A percentile compares a stretch with the other conserved stretches of the same genome.
These are phyloP conservation scores for Nomada fucata DNA, from an alignment of 2,888 invertebrate genomes.

Conservation along the genomic window DNA sequence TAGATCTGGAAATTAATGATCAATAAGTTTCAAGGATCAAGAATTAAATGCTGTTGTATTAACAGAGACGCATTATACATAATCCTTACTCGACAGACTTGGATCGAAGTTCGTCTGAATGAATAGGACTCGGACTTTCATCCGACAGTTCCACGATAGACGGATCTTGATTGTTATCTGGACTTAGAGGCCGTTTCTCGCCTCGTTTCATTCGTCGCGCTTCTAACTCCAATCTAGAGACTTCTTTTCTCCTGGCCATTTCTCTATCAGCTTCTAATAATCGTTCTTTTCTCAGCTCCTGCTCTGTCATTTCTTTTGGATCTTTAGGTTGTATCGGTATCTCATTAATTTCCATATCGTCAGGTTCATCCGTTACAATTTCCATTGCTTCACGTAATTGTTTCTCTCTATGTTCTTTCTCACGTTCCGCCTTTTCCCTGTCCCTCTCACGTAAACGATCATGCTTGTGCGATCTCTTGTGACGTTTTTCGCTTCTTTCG, in stretches of 20 bases:
- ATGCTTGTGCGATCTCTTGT: conserved; percentile 85
- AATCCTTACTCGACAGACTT: conserved; percentile 78
- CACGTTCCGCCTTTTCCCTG: conserved; percentile 78
- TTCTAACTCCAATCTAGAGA: conserved; percentile 90
- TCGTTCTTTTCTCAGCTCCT: conserved; percentile 85
- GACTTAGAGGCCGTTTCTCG: conserved; percentile 83
- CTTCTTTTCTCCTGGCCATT: conserved; percentile 91
- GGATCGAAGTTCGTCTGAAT: conserved; percentile 77
- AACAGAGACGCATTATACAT: neutral
- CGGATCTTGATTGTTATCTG: conserved; percentile 78
- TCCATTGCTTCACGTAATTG: conserved; percentile 79
- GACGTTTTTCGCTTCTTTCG: conserved; percentile 78
- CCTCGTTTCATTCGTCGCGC: conserved; percentile 88
- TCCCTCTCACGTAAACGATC: conserved; percentile 85
- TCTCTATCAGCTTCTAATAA: conserved; percentile 85
- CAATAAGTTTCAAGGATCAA: neutral
- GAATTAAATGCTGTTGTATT: neutral
- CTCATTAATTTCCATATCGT: conserved; percentile 78
- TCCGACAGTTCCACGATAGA: conserved; percentile 82
- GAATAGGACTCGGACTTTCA: conserved; percentile 76
- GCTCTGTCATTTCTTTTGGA: conserved; percentile 82
- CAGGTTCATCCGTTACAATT: conserved; percentile 80
- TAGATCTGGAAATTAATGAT: conserved; percentile 68
- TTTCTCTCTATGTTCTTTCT: conserved; percentile 79
- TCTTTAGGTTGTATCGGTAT: conserved; percentile 80